These are phyloP conservation scores for Caenorhabditis afra DNA, from an alignment of 2,888 invertebrate genomes.

Conservation along the genomic window DNA sequence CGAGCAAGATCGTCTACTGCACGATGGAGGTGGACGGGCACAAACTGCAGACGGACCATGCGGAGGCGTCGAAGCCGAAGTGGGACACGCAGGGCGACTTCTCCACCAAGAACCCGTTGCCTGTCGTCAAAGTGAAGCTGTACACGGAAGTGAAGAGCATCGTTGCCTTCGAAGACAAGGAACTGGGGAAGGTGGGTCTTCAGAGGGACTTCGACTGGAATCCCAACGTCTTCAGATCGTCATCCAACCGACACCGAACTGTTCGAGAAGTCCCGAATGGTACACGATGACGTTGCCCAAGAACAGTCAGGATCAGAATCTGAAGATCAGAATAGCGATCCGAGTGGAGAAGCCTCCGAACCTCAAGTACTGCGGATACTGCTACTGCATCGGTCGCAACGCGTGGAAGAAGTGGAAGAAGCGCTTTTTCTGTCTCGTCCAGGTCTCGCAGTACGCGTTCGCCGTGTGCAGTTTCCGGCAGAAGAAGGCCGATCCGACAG, in stretches of 20 bases:
- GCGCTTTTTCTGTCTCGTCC: slow-evolving; percentile 96
- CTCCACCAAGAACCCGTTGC: slow-evolving; percentile 96
- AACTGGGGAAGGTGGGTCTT: slow-evolving; percentile 88
- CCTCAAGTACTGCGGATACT: slow-evolving; percentile 96
- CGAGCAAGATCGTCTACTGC: slow-evolving; percentile 98
- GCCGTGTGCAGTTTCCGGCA: slow-evolving; percentile 99
- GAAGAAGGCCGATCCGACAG: slow-evolving; percentile 98
- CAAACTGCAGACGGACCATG: slow-evolving; percentile 98
- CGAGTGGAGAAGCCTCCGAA: slow-evolving; percentile 97
- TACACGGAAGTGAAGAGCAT: slow-evolving; percentile 98
- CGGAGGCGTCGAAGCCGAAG: slow-evolving; percentile 96
- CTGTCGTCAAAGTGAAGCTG: slow-evolving; percentile 94
- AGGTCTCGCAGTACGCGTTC: slow-evolving; percentile 98
- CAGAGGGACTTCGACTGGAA: neutral
- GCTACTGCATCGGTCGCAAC: slow-evolving; percentile 86
- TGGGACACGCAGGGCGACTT: slow-evolving; percentile 99
- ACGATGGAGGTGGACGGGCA: slow-evolving; percentile 99
- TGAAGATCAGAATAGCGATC: slow-evolving; percentile 96
- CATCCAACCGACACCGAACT: slow-evolving; percentile 84
- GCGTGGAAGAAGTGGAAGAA: slow-evolving; percentile 99
- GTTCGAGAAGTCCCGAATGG: slow-evolving; percentile 87
- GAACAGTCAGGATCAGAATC: slow-evolving; percentile 94
- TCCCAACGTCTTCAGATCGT: slow-evolving; percentile 81
- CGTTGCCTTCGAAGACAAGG: slow-evolving; percentile 98
- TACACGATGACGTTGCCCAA: slow-evolving; percentile 97